phyloP scores from a whole-genome alignment of 35 echinoderm and acorn worm genomes.

The Heliocidaris tuberculata region DNA sequence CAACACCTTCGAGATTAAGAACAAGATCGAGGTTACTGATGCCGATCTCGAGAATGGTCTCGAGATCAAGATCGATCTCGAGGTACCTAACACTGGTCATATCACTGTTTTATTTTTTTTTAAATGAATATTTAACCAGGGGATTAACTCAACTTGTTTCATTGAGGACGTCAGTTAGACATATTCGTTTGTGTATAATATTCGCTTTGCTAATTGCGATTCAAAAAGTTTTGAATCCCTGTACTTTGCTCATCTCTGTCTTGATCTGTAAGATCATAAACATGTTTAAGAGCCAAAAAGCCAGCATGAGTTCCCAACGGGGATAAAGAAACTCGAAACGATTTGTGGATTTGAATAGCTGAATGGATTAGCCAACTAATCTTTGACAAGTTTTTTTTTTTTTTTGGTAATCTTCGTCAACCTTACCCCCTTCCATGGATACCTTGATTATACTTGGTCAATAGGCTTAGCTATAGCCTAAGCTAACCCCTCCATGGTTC shows the following conservation, averaged over 20 bases:
- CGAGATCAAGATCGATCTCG: too few relatives aligned
- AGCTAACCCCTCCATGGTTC: too few relatives aligned
- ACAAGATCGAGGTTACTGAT: too few relatives aligned
- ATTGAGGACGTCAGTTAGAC: too few relatives aligned
- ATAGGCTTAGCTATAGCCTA: not conserved
- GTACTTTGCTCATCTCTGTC: not conserved
- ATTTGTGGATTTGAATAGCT: not conserved
- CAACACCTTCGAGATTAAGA: too few relatives aligned
- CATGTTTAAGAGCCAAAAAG: not conserved
- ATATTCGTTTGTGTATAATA: not conserved
- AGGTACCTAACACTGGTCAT: too few relatives aligned
- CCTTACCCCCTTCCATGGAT: not conserved
- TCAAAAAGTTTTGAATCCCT: not conserved
- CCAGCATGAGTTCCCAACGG: not conserved
- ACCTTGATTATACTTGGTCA: not conserved
- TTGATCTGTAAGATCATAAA: not conserved
- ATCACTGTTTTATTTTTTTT: too few relatives aligned
- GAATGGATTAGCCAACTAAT: not conserved
- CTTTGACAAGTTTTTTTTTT: not conserved
- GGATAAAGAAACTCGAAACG: not conserved
- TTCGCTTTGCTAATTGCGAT: not conserved
- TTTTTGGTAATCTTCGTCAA: not conserved
- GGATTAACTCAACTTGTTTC: too few relatives aligned
- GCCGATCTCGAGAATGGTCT: too few relatives aligned
- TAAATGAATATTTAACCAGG: too few relatives aligned